phyloP scores from a whole-genome alignment of 2,888 invertebrate genomes.

The Hylaea fasciaria region DNA sequence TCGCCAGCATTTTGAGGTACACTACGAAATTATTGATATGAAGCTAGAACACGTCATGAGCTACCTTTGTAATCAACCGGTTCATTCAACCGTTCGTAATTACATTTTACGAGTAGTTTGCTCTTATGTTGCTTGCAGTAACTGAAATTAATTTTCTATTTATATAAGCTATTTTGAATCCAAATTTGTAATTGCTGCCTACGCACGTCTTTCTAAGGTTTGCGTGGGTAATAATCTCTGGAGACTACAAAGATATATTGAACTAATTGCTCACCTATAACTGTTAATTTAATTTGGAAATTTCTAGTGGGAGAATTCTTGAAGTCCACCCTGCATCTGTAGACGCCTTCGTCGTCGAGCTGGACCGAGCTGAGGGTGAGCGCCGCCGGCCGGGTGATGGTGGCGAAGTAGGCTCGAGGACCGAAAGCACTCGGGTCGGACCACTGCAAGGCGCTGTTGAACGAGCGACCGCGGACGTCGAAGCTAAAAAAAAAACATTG shows the following conservation, averaged over 20 bases:
- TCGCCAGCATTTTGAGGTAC: too few relatives aligned
- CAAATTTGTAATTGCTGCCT: too few relatives aligned
- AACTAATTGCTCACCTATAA: slow-evolving; percentile 89
- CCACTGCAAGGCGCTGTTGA: slow-evolving; percentile 93
- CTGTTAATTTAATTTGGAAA: slow-evolving; percentile 94
- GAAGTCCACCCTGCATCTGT: slow-evolving; percentile 95
- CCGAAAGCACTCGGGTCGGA: slow-evolving; percentile 93
- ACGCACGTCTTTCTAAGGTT: not conserved
- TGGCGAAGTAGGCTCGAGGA: slow-evolving; percentile 93
- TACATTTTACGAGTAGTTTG: too few relatives aligned
- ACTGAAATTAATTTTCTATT: too few relatives aligned
- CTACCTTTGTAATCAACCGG: too few relatives aligned
- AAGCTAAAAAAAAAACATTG: slow-evolving; percentile 86
- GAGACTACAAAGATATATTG: too few relatives aligned
- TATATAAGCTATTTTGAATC: too few relatives aligned
- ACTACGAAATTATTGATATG: too few relatives aligned
- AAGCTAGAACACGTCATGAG: too few relatives aligned
- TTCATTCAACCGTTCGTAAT: too few relatives aligned
- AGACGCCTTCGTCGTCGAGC: slow-evolving; percentile 93
- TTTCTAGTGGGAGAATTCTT: slow-evolving; percentile 95
- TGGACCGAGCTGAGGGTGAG: slow-evolving; percentile 93
- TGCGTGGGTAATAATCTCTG: not conserved
- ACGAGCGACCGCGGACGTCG: slow-evolving; percentile 92
- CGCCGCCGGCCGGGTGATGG: slow-evolving; percentile 91
- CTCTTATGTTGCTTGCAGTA: too few relatives aligned